Percentiles rank a stretch among this genome's conserved stretches.
phyloP scores from a whole-genome alignment of 2,113 vertebrate genomes.

The Callopanchax toddi region DNA sequence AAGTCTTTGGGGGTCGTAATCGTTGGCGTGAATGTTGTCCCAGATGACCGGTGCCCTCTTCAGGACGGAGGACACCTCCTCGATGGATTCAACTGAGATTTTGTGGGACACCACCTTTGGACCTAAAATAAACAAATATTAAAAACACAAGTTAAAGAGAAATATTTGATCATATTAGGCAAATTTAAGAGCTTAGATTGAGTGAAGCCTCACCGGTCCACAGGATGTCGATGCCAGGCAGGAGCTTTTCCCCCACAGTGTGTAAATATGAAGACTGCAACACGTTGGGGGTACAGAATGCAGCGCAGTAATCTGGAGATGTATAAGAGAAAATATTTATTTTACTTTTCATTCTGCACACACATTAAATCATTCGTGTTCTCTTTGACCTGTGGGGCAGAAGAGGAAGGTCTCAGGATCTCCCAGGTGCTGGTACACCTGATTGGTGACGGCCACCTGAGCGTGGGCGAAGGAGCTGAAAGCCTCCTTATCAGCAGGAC shows the following conservation, averaged over 20 bases:
- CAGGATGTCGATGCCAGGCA: conserved; percentile 91
- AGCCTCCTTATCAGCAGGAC: conserved; percentile 91
- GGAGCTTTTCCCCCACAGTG: conserved; percentile 92
- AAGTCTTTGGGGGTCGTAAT: conserved; percentile 96
- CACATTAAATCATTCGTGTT: too few species aligned
- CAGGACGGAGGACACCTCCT: conserved; percentile 93
- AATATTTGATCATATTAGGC: neutral
- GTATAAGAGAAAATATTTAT: too few species aligned
- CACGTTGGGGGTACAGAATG: conserved; percentile 91
- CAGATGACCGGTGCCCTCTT: conserved; percentile 95
- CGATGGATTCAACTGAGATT: conserved; percentile 96
- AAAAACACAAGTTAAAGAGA: neutral
- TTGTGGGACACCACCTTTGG: conserved; percentile 98
- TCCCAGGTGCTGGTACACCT: conserved; percentile 90
- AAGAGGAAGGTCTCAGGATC: conserved; percentile 94
- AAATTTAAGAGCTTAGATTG: neutral
- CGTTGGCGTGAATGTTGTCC: conserved; percentile 99
- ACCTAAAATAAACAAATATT: conserved; percentile 77
- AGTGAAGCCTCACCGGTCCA: conserved; percentile 93
- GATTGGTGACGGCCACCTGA: conserved; percentile 93
- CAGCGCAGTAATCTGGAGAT: conserved; percentile 94
- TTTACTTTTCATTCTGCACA: too few species aligned
- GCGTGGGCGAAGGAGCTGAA: conserved; percentile 97
- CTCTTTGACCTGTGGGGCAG: conserved; percentile 91
- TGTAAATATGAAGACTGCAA: conserved; percentile 90